Conservation (phyloP, 2,888 invertebrate species). For the Fragum whitleyi region DNA sequence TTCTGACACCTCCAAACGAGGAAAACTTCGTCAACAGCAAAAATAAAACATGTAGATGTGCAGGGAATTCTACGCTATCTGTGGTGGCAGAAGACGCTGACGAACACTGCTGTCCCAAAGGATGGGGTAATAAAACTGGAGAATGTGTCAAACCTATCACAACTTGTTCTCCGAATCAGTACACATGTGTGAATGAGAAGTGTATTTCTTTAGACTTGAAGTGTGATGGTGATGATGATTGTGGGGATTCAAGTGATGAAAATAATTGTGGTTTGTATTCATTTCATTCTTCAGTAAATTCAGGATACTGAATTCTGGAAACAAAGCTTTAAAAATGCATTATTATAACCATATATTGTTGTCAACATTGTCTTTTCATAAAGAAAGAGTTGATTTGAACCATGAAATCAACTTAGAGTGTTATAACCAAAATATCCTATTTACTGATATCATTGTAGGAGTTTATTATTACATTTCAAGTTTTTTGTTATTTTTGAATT, state of each 20-base stretch:
- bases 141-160: slow-evolving; percentile 18
- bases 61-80: slow-evolving; percentile 88
- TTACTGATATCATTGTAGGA: no score
- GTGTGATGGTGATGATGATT: slow-evolving; percentile 78
- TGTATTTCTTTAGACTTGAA: slow-evolving; percentile 69
- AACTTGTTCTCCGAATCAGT: slow-evolving; percentile 52
- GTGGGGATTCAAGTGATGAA: slow-evolving; percentile 88
- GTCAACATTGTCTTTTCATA: no score
- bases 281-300: no score
- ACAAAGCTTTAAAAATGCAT: no score
- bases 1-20: slow-evolving; percentile 88
- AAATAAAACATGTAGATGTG: slow-evolving; percentile 91
- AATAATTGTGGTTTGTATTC: slow-evolving; percentile 50
- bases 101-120: slow-evolving; percentile 63
- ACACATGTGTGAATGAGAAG: slow-evolving; percentile 69
- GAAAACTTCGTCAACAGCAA: slow-evolving; percentile 68
- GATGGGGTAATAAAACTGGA: slow-evolving; percentile 58
- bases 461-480: no score
- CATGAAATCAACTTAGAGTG: no score
- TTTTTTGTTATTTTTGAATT: no score
- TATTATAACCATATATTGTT: no score
- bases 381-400: no score
- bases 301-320: no score
- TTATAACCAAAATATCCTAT: no score
- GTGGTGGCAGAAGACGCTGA: slow-evolving; percentile 65